A percentile compares a stretch with the other conserved stretches of the same genome.
Evolutionary conservation across 2,888 invertebrate species (phyloP).

Genomic region (Drosophila dives): DNA sequence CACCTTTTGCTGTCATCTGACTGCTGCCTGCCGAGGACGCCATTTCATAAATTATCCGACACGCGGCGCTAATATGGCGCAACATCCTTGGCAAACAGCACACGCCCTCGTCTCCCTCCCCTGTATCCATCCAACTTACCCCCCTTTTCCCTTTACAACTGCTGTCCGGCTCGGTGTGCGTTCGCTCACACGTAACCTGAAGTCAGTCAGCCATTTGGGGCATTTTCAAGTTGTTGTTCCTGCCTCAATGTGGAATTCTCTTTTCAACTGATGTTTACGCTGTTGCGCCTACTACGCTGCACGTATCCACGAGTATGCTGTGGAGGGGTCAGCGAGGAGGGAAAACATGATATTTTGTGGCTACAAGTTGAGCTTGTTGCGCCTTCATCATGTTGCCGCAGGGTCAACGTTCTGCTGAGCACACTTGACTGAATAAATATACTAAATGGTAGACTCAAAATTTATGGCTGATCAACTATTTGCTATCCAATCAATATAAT

Average conservation of each 20-base stretch:
- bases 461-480: conserved; percentile 10
- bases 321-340: background rate
- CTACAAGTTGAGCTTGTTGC: conserved; percentile 72
- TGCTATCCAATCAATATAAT: background rate
- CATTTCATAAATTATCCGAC: conserved; percentile 77
- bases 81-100: conserved; percentile 61
- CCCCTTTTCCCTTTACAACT: background rate
- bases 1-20: conserved; percentile 12
- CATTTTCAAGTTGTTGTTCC: conserved; percentile 44
- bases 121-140: background rate
- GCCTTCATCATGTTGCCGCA: conserved; percentile 53
- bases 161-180: conserved; percentile 41
- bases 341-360: conserved; percentile 23
- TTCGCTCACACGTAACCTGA: conserved; percentile 51
- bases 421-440: conserved; percentile 30
- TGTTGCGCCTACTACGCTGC: conserved; percentile 61
- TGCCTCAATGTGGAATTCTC: conserved; percentile 57
- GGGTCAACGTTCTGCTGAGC: conserved; percentile 38
- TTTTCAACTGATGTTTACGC: conserved; percentile 66
- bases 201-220: conserved; percentile 41
- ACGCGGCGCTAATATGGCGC: conserved; percentile 80
- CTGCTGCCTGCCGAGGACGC: conserved; percentile 50
- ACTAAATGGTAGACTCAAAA: background rate
- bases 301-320: conserved; percentile 18
- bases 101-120: background rate